These are phyloP conservation scores for Conus canariensis DNA, from an alignment of 2,888 invertebrate species.

Conservation along the genomic window DNA sequence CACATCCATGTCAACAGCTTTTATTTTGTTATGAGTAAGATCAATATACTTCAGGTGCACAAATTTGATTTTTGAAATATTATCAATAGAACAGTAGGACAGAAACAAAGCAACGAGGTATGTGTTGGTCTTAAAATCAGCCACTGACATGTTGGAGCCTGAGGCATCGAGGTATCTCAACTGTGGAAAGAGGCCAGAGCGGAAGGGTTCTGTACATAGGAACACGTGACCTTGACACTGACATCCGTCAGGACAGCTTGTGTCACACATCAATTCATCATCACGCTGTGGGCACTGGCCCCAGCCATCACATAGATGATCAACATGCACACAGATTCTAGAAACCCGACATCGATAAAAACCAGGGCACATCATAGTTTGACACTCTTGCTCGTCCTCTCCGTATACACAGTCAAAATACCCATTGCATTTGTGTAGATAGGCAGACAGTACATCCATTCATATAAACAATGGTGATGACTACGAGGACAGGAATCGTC, in stretches of 20 bases:
- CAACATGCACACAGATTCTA: not conserved
- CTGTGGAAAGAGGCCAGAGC: not conserved
- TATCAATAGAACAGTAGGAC: not conserved
- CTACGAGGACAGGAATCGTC: no score
- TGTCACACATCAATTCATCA: slow-evolving; percentile 17
- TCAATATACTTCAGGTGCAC: not conserved
- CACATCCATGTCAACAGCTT: not conserved
- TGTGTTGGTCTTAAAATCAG: not conserved
- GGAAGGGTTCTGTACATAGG: not conserved
- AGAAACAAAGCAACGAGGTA: not conserved
- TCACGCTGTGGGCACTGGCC: slow-evolving; percentile 19
- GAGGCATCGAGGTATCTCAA: not conserved
- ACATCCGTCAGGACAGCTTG: not conserved
- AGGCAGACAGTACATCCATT: slow-evolving; percentile 14
- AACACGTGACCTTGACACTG: not conserved
- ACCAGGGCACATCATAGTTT: not conserved
- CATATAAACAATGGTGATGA: no score
- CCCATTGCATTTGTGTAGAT: slow-evolving; percentile 11
- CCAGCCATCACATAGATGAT: slow-evolving; percentile 25
- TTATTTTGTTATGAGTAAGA: not conserved
- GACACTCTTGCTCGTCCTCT: not conserved
- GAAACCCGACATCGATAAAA: not conserved
- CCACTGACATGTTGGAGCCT: not conserved
- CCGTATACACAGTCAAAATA: slow-evolving; percentile 10
- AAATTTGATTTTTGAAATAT: not conserved